Percentiles rank a stretch among this genome's conserved stretches.
Evolutionary conservation across 2,797 vertebrate species (phyloP).

Genomic region (Avahi laniger): DNA sequence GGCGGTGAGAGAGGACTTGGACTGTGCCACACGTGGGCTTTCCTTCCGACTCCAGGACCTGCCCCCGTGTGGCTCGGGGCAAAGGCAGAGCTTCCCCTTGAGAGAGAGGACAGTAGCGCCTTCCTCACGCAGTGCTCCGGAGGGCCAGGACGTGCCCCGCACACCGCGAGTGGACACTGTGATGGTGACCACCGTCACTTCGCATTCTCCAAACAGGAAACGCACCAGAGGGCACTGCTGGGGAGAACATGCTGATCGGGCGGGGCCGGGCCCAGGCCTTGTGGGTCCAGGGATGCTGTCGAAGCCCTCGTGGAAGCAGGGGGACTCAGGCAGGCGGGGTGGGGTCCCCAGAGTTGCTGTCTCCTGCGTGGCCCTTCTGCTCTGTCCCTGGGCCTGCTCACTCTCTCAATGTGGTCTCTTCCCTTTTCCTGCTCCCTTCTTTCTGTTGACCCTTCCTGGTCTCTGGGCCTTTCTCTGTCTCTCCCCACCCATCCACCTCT

Average conservation of each 20-base stretch:
- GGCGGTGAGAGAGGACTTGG: neutral
- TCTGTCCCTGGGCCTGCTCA: neutral
- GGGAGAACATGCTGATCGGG: accelerated
- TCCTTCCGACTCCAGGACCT: neutral
- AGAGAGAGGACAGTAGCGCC: accelerated
- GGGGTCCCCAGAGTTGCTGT: neutral
- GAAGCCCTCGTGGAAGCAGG: neutral
- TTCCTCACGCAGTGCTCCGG: accelerated
- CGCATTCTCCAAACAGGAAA: neutral
- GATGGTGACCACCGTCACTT: too few relatives aligned
- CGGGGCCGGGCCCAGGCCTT: accelerated
- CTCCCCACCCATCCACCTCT: neutral
- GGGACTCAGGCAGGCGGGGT: accelerated
- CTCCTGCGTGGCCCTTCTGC: neutral
- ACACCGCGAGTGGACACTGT: accelerated
- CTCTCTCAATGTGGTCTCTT: neutral
- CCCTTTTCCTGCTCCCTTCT: neutral
- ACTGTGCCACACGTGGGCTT: neutral
- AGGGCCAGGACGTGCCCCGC: neutral
- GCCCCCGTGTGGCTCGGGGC: neutral
- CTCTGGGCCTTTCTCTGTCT: neutral
- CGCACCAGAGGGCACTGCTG: too few relatives aligned
- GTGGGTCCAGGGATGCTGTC: neutral
- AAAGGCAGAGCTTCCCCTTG: neutral
- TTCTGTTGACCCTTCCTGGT: neutral